These are phyloP conservation scores for Valencia hispanica DNA, from an alignment of 2,797 vertebrate genomes.

Conservation along the genomic window DNA sequence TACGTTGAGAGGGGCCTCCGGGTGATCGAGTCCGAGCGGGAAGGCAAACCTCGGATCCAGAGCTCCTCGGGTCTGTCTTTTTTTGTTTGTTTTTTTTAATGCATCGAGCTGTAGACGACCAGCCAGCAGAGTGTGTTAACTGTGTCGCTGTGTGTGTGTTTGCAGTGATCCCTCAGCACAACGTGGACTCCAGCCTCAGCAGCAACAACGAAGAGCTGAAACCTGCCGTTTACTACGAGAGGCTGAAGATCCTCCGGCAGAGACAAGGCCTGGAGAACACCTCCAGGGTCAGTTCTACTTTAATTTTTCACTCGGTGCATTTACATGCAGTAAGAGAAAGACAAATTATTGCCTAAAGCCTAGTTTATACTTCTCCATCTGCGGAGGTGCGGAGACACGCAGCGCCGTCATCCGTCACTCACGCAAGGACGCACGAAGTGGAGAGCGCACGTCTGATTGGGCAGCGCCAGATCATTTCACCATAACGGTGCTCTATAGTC, in stretches of 20 bases:
- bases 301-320: not conserved
- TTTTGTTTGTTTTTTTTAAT: no score
- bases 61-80: conserved; percentile 83
- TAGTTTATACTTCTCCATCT: no score
- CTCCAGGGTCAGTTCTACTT: conserved; percentile 83
- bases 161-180: conserved; percentile 88
- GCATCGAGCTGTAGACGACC: no score
- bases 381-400: no score
- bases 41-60: conserved; percentile 90
- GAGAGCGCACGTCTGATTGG: no score
- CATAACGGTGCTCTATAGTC: no score
- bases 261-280: conserved; percentile 95
- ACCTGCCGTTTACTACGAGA: conserved; percentile 94
- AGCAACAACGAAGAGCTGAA: conserved; percentile 90
- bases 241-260: conserved; percentile 96
- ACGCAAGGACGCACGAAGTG: no score
- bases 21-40: conserved; percentile 93
- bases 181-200: conserved; percentile 82
- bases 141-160: conserved; percentile 4
- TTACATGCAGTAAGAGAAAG: no score
- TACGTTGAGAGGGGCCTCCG: conserved; percentile 98
- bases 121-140: not conserved
- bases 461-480: no score
- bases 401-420: no score
- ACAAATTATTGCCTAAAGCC: no score